Percentiles rank a stretch among this genome's conserved stretches.
These are phyloP conservation scores for Drosophila meridionalis DNA, from an alignment of 2,888 invertebrate genomes.

Conservation along the genomic window DNA sequence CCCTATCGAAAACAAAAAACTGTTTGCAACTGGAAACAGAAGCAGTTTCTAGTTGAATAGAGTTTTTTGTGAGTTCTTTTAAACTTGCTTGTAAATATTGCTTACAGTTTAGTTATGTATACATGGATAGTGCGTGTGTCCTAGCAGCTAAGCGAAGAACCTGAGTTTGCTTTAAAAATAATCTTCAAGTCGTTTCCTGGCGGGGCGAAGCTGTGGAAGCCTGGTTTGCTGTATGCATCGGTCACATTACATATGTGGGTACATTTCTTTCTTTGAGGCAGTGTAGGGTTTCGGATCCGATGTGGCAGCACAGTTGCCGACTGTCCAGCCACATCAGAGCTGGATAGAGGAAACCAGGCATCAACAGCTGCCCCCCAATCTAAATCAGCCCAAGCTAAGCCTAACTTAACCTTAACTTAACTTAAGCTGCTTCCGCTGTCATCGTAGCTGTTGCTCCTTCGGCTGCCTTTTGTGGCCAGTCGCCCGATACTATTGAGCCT, in stretches of 20 bases:
- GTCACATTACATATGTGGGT: neutral
- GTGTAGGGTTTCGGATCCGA: constrained; percentile 16
- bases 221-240: constrained; percentile 10
- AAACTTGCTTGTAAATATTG: constrained; percentile 51
- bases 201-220: constrained; percentile 3
- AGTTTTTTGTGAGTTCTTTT: constrained; percentile 40
- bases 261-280: constrained; percentile 9
- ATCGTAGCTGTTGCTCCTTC: constrained; percentile 53
- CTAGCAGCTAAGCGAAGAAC: constrained; percentile 58
- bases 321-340: constrained; percentile 26
- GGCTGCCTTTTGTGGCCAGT: constrained; percentile 55
- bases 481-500: constrained; percentile 83
- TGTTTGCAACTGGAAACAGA: constrained; percentile 41
- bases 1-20: constrained; percentile 53
- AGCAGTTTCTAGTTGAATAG: constrained; percentile 49
- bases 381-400: constrained; percentile 26
- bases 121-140: constrained; percentile 40
- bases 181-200: constrained; percentile 16
- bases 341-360: constrained; percentile 18
- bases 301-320: constrained; percentile 26
- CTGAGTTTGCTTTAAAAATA: constrained; percentile 69
- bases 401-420: constrained; percentile 35
- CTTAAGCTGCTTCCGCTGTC: constrained; percentile 54
- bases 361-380: constrained; percentile 4
- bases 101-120: constrained; percentile 46